Percentiles rank a stretch among this genome's conserved stretches.
Evolutionary conservation across 1,140 invertebrate genomes (phyloP).

Genomic region (Drosophila sulfurigaster): DNA sequence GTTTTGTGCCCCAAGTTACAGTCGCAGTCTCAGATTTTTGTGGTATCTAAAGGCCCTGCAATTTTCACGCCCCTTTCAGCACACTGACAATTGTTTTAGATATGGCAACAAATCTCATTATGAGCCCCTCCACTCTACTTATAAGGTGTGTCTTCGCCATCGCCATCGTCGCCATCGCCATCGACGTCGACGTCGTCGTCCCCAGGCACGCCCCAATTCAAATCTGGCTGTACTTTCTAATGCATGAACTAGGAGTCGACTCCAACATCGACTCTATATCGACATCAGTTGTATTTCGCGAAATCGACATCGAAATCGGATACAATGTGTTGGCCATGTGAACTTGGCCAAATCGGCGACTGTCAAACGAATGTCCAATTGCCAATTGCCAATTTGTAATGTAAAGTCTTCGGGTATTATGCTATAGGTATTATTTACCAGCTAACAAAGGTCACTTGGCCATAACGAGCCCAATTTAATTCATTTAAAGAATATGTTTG

Average conservation of each 20-base stretch:
- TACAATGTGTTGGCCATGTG: slow-evolving; percentile 58
- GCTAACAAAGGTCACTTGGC: slow-evolving; percentile 63
- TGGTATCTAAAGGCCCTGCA: slow-evolving; percentile 42
- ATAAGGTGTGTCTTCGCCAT: slow-evolving; percentile 56
- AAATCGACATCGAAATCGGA: slow-evolving; percentile 31
- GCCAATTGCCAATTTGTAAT: slow-evolving; percentile 53
- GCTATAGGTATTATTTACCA: slow-evolving; percentile 7
- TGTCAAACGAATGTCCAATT: slow-evolving; percentile 57
- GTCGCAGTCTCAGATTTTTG: background rate
- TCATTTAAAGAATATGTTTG: slow-evolving; percentile 25
- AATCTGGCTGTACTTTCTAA: slow-evolving; percentile 69
- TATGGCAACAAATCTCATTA: slow-evolving; percentile 49
- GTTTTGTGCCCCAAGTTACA: slow-evolving; percentile 8
- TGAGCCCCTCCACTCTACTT: slow-evolving; percentile 31
- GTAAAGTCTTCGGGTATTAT: slow-evolving; percentile 24
- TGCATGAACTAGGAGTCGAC: slow-evolving; percentile 59
- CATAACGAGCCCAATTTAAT: slow-evolving; percentile 57
- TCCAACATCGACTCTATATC: background rate
- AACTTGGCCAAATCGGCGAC: slow-evolving; percentile 68
- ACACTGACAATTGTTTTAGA: slow-evolving; percentile 39
- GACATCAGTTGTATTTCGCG: slow-evolving; percentile 16
- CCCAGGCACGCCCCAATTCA: slow-evolving; percentile 53
- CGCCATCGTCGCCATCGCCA: slow-evolving; percentile 23
- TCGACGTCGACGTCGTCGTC: slow-evolving; percentile 19
- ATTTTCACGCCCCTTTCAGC: slow-evolving; percentile 50